Conservation (phyloP, 2,113 vertebrate species). For the Dipodomys merriami region DNA sequence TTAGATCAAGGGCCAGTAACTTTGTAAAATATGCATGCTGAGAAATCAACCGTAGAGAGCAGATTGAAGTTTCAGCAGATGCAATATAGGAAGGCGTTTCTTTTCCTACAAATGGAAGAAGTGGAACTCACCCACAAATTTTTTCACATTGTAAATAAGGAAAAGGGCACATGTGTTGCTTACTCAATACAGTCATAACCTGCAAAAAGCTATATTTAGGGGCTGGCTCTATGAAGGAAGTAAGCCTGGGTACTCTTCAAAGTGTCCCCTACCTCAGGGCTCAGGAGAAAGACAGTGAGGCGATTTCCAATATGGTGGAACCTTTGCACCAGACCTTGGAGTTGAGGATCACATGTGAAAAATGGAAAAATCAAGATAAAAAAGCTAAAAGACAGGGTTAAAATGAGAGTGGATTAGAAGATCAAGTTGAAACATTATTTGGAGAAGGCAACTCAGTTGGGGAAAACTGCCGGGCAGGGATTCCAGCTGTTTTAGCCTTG, state of each 20-base stretch:
- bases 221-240: not conserved
- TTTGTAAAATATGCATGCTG: constrained; percentile 59
- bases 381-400: not conserved
- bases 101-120: constrained; percentile 15
- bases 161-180: not conserved
- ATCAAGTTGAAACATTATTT: not conserved
- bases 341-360: not conserved
- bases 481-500: not conserved
- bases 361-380: not conserved
- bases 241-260: not conserved
- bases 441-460: not conserved
- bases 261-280: not conserved
- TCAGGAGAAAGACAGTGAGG: not conserved
- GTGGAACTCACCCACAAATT: not conserved
- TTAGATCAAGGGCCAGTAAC: constrained; percentile 71
- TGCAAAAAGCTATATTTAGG: constrained; percentile 2
- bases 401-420: not conserved
- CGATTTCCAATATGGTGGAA: not conserved
- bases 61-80: constrained; percentile 4
- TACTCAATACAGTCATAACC: not conserved
- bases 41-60: constrained; percentile 12
- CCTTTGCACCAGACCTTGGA: not conserved
- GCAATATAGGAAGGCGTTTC: not conserved
- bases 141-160: not conserved
- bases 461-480: not conserved